These are phyloP conservation scores for Aurelia sp. DNA, from an alignment of 30 jellyfish, hydroid and myxozoan species.

Conservation along the genomic window DNA sequence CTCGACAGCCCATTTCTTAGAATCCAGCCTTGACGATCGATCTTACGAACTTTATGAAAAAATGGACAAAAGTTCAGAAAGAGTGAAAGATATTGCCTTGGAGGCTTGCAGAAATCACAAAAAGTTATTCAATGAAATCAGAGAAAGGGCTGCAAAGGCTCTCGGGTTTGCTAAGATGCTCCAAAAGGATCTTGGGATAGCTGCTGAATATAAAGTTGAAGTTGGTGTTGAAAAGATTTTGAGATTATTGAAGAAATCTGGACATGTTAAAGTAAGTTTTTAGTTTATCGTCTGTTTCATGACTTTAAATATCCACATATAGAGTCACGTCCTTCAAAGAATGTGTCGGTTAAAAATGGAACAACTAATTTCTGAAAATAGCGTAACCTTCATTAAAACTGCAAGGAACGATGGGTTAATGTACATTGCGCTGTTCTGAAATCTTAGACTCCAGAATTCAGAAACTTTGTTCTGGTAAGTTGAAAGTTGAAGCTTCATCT, in stretches of 20 bases:
- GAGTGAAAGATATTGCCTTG: slow-evolving; percentile 53
- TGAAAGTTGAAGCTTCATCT: no score
- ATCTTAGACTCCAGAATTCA: no score
- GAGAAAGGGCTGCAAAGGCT: slow-evolving; percentile 90
- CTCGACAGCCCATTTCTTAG: slow-evolving; percentile 88
- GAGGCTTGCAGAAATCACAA: slow-evolving; percentile 81
- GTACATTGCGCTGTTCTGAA: no score
- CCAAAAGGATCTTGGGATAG: slow-evolving; percentile 95
- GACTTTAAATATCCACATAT: neutral
- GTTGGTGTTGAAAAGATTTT: slow-evolving; percentile 54
- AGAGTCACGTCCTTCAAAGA: neutral
- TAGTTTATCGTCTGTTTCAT: neutral
- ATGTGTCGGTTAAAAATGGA: no score
- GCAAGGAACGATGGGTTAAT: no score
- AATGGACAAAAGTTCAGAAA: slow-evolving; percentile 64
- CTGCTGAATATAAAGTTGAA: slow-evolving; percentile 80
- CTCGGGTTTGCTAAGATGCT: slow-evolving; percentile 96
- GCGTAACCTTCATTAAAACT: no score
- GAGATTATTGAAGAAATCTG: slow-evolving; percentile 45
- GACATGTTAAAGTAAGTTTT: slow-evolving; percentile 69
- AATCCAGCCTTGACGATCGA: slow-evolving; percentile 80
- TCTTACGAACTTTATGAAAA: slow-evolving; percentile 60
- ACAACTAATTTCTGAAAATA: no score
- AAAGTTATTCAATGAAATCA: slow-evolving; percentile 74
- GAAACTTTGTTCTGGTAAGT: no score